Percentiles rank a stretch among this genome's conserved stretches.
These are phyloP conservation scores for Chaetodon auriga DNA, from an alignment of 2,113 vertebrate species.

Conservation along the genomic window DNA sequence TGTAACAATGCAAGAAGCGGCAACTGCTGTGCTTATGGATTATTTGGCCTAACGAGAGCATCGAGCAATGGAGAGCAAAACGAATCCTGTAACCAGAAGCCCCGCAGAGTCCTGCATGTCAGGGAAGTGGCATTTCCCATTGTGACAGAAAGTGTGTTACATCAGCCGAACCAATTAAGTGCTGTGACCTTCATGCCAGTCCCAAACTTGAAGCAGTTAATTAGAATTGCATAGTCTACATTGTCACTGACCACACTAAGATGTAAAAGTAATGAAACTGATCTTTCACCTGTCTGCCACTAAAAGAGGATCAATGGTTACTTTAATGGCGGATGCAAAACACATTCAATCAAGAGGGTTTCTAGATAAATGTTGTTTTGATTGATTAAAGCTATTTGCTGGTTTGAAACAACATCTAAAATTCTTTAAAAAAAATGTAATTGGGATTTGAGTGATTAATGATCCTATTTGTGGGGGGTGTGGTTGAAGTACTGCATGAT, in stretches of 20 bases:
- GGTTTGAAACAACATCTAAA: not conserved
- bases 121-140: conserved; percentile 9
- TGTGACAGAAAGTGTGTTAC: conserved; percentile 27
- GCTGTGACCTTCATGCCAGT: conserved; percentile 34
- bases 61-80: conserved; percentile 2
- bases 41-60: conserved; percentile 16
- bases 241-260: conserved; percentile 18
- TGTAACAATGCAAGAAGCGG: not conserved
- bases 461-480: not conserved
- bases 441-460: not conserved
- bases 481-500: not conserved
- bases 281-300: conserved; percentile 37
- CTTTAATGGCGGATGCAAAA: conserved; percentile 1
- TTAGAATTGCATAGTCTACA: conserved; percentile 21
- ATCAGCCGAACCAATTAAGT: conserved; percentile 34
- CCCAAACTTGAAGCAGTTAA: conserved; percentile 27
- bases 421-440: not conserved
- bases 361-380: conserved; percentile 1
- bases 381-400: not conserved
- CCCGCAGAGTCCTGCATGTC: not conserved
- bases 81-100: not conserved
- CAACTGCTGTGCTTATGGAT: not conserved
- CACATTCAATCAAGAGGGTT: not conserved
- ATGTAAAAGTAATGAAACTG: conserved; percentile 55
- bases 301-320: conserved; percentile 25